phyloP scores from a whole-genome alignment of 2,797 vertebrate species.

The Ibycter americanus region DNA sequence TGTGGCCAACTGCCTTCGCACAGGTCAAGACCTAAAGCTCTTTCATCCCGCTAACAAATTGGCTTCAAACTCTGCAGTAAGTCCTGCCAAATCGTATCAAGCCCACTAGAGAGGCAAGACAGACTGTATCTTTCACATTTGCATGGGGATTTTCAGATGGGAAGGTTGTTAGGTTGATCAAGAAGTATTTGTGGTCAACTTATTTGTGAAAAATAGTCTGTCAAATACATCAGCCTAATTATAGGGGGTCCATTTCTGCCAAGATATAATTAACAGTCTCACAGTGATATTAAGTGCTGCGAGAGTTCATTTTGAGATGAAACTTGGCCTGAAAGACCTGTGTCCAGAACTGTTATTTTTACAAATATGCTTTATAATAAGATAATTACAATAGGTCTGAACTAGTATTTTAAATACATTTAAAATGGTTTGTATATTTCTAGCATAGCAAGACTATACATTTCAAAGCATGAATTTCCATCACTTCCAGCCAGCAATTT shows the following conservation, averaged over 20 bases:
- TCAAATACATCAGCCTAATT: slow-evolving; percentile 1
- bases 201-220: not conserved
- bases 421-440: not conserved
- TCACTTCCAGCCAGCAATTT: not conserved
- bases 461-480: not conserved
- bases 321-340: slow-evolving; percentile 3
- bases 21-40: not conserved
- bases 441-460: not conserved
- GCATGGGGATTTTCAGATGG: not conserved
- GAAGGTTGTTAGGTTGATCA: not conserved
- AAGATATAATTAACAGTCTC: not conserved
- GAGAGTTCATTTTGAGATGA: slow-evolving; percentile 24
- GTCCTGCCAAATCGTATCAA: not conserved
- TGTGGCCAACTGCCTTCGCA: not conserved
- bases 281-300: not conserved
- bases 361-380: not conserved
- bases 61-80: not conserved
- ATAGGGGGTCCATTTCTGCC: slow-evolving; percentile 9
- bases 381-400: not conserved
- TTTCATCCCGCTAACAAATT: not conserved
- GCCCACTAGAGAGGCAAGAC: not conserved
- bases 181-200: not conserved
- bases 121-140: not conserved
- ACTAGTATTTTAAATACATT: not conserved
- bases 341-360: not conserved